Conservation (phyloP, 2,113 vertebrate genomes). For the Tursiops truncatus region DNA sequence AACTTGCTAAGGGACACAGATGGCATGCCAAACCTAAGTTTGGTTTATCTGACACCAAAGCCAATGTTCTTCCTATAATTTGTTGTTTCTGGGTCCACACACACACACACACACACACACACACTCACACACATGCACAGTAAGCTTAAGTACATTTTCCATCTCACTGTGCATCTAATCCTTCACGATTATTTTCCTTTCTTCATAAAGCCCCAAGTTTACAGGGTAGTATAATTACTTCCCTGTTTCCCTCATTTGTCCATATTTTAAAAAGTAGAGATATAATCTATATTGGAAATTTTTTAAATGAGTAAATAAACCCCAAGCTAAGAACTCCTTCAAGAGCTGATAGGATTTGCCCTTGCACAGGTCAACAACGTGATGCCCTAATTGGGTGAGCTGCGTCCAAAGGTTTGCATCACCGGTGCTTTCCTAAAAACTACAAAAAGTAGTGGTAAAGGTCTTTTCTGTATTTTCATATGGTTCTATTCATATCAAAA, state of each 20-base stretch:
- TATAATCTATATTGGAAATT: not conserved
- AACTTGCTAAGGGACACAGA: not conserved
- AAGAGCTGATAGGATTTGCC: not conserved
- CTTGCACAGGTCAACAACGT: not conserved
- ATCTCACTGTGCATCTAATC: not conserved
- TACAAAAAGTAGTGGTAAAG: not conserved
- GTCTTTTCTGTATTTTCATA: not conserved
- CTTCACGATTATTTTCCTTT: not conserved
- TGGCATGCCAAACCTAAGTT: not conserved
- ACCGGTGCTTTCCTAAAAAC: not conserved
- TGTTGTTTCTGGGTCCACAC: not conserved
- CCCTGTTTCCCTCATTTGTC: not conserved
- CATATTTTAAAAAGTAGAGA: not conserved
- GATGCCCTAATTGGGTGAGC: not conserved
- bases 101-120: not conserved
- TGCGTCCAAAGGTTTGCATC: not conserved
- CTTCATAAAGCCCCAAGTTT: not conserved
- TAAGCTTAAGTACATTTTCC: not conserved
- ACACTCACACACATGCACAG: not conserved
- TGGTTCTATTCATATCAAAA: not conserved
- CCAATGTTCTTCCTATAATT: not conserved
- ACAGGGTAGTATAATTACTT: conserved; percentile 27
- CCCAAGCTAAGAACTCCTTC: not conserved
- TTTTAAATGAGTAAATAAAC: not conserved
- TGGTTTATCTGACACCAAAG: not conserved